Base-by-base conservation (phyloP, 2,113 vertebrate species). In the Gobius niger region DNA sequence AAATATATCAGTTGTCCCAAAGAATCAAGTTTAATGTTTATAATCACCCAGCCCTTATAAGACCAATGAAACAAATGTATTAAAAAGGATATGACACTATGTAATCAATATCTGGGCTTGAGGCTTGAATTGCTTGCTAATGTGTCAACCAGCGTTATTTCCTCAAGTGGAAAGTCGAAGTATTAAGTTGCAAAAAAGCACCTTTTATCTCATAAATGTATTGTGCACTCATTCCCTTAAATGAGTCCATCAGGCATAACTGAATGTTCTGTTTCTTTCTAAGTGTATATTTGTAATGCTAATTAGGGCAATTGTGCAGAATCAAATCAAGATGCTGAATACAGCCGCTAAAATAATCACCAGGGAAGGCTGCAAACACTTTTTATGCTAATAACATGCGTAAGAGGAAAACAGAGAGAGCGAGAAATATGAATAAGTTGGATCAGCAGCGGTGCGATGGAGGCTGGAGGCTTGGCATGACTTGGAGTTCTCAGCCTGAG, bases 251-350 rank as follows among this genome's bases (percentile, higher is more conserved):
- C 77, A 81, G 77, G 53, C 65, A 67, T 76, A 80, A 69, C 57
- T 71, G 59, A 82, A 79, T 70, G 84, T 79, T 80, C 83, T 75
- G 75, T 72, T 87, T 16, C 53, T 77, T 47, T 68, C 60, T 82
- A 79, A 86, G 77, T 73, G 75, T 77, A 70, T 80, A 80, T 90
- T 90, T 89, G 84, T 84, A 83, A 85, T 89, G 82, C 83, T 90
- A 90, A 91, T 88, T 86, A 81, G 77, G 65, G 69, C 67, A 90
- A 78, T 87, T 84, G 82, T 82, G 60, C 61, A 61, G 54, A 87
- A 85, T 90, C 73, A 84, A 83, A 89, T 87, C 79, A 82, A 87
- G 80, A 89, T 83, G 83, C 85, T 61, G 82, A 90, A 87, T 77
- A 84, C 82, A 82, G 78, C 75, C 68, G 70, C 84, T 86, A 88